Evolutionary conservation across 2,113 vertebrate genomes (phyloP).

Genomic region (Geococcyx californianus): DNA sequence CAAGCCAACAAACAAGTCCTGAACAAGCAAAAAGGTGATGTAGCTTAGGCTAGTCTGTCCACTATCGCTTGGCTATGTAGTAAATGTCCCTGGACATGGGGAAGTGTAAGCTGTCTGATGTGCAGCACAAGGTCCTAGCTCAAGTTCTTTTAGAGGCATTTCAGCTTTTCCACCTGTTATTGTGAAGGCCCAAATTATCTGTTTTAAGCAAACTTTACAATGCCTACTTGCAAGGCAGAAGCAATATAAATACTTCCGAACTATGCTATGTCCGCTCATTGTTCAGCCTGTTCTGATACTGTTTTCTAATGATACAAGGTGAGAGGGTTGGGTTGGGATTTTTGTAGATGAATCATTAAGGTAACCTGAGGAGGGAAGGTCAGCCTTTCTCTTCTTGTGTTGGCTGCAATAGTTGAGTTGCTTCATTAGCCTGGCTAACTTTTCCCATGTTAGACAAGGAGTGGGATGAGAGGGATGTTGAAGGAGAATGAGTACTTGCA

Average conservation of each 20-base stretch:
- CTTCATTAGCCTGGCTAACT: background rate
- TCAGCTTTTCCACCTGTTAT: background rate
- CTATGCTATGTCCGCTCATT: background rate
- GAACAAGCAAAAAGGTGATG: background rate
- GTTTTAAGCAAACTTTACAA: background rate
- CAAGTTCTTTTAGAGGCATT: background rate
- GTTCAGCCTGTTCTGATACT: background rate
- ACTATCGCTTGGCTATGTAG: background rate
- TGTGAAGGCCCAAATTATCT: background rate
- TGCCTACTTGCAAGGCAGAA: background rate
- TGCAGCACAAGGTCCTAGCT: background rate
- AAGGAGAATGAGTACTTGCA: background rate
- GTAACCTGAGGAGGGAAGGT: background rate
- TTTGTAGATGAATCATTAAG: background rate
- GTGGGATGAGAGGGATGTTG: background rate
- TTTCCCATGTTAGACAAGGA: background rate
- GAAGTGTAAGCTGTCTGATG: background rate
- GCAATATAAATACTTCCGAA: background rate
- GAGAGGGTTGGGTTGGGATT: background rate
- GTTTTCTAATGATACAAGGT: background rate
- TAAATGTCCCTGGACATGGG: background rate
- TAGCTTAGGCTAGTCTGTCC: background rate
- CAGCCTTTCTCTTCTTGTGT: background rate
- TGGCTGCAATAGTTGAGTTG: background rate
- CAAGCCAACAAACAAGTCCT: background rate